phyloP scores from a whole-genome alignment of 23 tunicate genomes.

The Corella eumyota region DNA sequence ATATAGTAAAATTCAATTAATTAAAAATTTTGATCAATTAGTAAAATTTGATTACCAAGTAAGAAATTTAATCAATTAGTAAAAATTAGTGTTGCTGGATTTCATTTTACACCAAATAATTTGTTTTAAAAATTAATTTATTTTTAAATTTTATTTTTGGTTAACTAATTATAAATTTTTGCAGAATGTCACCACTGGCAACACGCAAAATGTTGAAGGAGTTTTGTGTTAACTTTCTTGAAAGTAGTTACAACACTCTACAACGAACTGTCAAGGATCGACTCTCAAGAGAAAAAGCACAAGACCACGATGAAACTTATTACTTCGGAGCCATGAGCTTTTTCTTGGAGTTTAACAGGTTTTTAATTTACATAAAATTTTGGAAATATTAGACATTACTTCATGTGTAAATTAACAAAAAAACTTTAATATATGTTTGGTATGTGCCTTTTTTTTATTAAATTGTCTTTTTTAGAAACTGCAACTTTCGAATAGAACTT shows the following conservation, averaged over 20 bases:
- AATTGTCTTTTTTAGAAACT: constrained; percentile 12
- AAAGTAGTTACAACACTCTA: constrained; percentile 60
- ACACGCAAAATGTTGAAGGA: constrained; percentile 46
- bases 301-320: constrained; percentile 86
- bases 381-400: not conserved
- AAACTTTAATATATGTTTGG: too few species aligned
- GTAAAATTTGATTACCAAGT: too few species aligned
- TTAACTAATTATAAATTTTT: too few species aligned
- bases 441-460: too few species aligned
- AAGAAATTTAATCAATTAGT: too few species aligned
- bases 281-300: constrained; percentile 63
- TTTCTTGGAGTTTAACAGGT: constrained; percentile 83
- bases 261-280: constrained; percentile 49
- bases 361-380: not conserved
- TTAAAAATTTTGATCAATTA: too few species aligned
- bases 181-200: constrained; percentile 31
- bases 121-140: not conserved
- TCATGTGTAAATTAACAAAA: too few species aligned
- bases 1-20: not conserved
- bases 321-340: constrained; percentile 90
- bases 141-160: not conserved
- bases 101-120: not conserved
- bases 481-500: constrained; percentile 41
- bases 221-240: constrained; percentile 59
- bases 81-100: not conserved